Evolutionary conservation across 1,140 invertebrate species (phyloP).

Genomic region (Neodiprion pinetum): DNA sequence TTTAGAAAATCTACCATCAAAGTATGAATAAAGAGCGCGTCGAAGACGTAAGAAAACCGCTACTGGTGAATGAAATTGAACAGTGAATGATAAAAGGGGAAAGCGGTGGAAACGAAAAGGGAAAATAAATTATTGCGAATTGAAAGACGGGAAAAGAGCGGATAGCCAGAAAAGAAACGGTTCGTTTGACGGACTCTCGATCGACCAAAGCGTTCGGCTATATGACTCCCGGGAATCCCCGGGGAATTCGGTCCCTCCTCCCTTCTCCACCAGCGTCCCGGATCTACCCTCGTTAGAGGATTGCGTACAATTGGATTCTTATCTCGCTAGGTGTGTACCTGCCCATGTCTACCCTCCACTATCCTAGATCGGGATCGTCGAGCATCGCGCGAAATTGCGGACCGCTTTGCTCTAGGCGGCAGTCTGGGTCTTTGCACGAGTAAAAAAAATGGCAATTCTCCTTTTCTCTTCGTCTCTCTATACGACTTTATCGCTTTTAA

Average conservation of each 20-base stretch:
- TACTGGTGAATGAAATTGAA: not conserved
- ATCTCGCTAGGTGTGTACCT: not conserved
- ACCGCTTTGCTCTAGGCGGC: too few species aligned
- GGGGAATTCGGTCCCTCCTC: not conserved
- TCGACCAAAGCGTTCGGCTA: slow-evolving; percentile 1
- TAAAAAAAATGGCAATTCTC: too few species aligned
- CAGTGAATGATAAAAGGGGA: too few species aligned
- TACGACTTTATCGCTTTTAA: too few species aligned
- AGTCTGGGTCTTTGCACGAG: too few species aligned
- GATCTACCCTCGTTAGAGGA: slow-evolving; percentile 5
- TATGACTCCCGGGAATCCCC: not conserved
- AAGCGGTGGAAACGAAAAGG: not conserved
- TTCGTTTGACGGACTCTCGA: slow-evolving; percentile 1
- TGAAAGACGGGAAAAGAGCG: too few species aligned
- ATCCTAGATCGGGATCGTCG: too few species aligned
- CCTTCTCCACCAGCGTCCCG: not conserved
- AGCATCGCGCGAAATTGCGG: too few species aligned
- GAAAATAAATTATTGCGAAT: not conserved
- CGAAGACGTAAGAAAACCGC: not conserved
- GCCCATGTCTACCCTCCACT: too few species aligned
- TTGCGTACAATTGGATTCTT: slow-evolving; percentile 5
- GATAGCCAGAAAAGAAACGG: not conserved
- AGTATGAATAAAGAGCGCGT: not conserved
- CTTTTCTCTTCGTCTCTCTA: too few species aligned
- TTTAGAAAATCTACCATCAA: too few species aligned